A percentile compares a stretch with the other conserved stretches of the same genome.
Evolutionary conservation across 2,888 invertebrate species (phyloP).

Genomic region (Slavum lentiscoides): DNA sequence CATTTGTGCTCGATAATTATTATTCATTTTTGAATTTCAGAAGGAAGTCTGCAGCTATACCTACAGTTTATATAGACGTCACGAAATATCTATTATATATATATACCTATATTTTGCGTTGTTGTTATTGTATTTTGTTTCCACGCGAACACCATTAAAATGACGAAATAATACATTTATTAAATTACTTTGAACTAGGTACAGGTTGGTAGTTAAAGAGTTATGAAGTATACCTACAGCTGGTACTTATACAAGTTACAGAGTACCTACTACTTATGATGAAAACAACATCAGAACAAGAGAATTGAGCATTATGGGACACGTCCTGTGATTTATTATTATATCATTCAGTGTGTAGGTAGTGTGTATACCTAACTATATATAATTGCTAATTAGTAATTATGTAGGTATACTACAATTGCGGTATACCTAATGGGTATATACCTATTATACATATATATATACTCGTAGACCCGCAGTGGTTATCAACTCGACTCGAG

Average conservation of each 20-base stretch:
- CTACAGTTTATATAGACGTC: background rate
- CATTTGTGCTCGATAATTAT: background rate
- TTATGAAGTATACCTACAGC: background rate
- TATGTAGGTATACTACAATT: no score
- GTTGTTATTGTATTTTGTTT: background rate
- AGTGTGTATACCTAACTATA: no score
- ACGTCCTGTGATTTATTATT: no score
- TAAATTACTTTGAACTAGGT: background rate
- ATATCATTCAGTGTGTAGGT: no score
- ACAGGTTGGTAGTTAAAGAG: background rate
- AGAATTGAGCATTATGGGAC: background rate
- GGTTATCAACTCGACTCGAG: no score
- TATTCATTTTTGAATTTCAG: background rate
- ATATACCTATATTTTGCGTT: background rate
- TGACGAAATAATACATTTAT: conserved; percentile 1
- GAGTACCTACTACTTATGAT: no score
- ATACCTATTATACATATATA: no score
- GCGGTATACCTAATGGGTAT: no score
- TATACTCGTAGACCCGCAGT: no score
- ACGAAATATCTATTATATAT: background rate
- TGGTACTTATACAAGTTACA: background rate
- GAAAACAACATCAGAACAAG: background rate
- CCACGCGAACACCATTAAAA: background rate
- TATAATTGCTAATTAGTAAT: no score
- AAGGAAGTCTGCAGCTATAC: background rate